A percentile compares a stretch with the other conserved stretches of the same genome.
phyloP scores from a whole-genome alignment of 2,888 invertebrate genomes.

The Callimorpha dominula region DNA sequence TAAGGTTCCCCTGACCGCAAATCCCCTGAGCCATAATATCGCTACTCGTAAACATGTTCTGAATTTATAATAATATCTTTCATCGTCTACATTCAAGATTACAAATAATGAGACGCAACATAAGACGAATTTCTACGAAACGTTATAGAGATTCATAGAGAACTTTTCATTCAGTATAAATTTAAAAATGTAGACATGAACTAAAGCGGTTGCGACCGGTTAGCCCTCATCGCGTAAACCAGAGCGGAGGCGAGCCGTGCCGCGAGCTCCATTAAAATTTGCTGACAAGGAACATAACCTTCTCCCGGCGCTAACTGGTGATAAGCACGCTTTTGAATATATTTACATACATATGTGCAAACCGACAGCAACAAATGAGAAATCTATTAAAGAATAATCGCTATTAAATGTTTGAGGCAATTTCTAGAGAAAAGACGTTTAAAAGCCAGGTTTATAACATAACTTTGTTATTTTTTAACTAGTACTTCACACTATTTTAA shows the following conservation, averaged over 20 bases:
- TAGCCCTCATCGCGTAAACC: constrained; percentile 16
- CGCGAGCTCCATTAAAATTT: constrained; percentile 61
- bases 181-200: constrained; percentile 12
- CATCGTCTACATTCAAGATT: constrained; percentile 29
- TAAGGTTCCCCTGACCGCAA: constrained; percentile 47
- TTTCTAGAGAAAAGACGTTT: background rate
- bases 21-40: constrained; percentile 51
- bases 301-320: constrained; percentile 47
- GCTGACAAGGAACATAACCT: constrained; percentile 59
- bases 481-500: too few relatives aligned
- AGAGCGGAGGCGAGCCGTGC: constrained; percentile 16
- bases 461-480: background rate
- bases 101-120: constrained; percentile 37
- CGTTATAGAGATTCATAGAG: constrained; percentile 27
- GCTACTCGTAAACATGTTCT: constrained; percentile 54
- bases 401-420: constrained; percentile 41
- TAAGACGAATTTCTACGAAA: constrained; percentile 33
- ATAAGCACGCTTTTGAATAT: constrained; percentile 61
- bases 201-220: constrained; percentile 34
- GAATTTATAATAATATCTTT: constrained; percentile 52
- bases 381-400: constrained; percentile 68
- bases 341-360: constrained; percentile 64
- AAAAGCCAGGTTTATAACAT: background rate
- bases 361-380: constrained; percentile 55
- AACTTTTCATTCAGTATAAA: constrained; percentile 13